Percentiles rank a stretch among this genome's conserved stretches.
Conservation (phyloP, 2,797 vertebrate genomes). For the Neosilurus mollespiculum region DNA sequence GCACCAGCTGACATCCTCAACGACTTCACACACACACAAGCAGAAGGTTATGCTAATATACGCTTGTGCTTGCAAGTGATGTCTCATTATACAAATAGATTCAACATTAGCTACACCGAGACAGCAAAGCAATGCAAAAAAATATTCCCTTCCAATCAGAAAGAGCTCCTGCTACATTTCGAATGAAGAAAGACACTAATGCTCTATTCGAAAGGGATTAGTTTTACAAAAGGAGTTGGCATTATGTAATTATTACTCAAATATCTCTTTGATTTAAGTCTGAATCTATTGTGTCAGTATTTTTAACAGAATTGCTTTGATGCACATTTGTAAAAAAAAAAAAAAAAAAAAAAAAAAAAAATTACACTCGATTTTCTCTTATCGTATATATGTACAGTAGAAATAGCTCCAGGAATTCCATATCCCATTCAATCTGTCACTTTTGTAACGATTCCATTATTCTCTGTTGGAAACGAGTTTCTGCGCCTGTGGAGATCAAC, state of each 20-base stretch:
- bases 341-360: too few species aligned
- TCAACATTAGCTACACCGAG: slow-evolving; percentile 26
- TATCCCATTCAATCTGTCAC: background rate
- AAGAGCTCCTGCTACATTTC: slow-evolving; percentile 12
- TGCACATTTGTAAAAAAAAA: background rate
- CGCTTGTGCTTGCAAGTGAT: slow-evolving; percentile 62
- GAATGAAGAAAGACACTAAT: slow-evolving; percentile 16
- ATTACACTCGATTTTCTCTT: background rate
- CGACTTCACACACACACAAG: slow-evolving; percentile 43
- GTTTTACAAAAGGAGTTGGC: background rate
- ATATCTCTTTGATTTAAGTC: background rate
- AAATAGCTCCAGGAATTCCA: background rate
- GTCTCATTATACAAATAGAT: slow-evolving; percentile 66
- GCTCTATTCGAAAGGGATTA: background rate
- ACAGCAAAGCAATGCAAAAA: slow-evolving; percentile 38
- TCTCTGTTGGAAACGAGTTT: background rate
- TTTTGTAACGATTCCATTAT: background rate
- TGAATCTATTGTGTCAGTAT: background rate
- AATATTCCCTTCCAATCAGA: slow-evolving; percentile 16
- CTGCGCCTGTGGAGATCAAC: background rate
- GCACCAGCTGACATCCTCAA: slow-evolving; percentile 31
- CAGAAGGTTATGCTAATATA: slow-evolving; percentile 50
- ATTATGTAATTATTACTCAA: slow-evolving; percentile 1
- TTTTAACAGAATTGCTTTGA: background rate
- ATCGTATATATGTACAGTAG: background rate